A percentile compares a stretch with the other conserved stretches of the same genome.
Conservation (phyloP, 2,113 vertebrate species). For the Herpailurus yagouaroundi region DNA sequence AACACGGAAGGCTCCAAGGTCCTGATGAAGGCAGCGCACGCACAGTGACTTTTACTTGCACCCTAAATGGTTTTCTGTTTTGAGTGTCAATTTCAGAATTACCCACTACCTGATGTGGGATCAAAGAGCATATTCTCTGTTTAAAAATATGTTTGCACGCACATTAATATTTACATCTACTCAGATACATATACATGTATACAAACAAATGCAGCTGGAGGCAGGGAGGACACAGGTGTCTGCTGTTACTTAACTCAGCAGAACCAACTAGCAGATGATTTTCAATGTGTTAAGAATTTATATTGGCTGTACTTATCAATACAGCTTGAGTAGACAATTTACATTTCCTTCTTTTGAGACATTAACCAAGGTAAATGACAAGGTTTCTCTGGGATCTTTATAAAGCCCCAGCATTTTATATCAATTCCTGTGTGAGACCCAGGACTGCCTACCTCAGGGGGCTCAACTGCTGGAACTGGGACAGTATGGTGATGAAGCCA, state of each 20-base stretch:
- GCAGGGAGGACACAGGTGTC: background rate
- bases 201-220: background rate
- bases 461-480: background rate
- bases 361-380: background rate
- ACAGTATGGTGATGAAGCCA: rapidly evolving
- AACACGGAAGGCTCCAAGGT: background rate
- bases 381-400: background rate
- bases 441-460: background rate
- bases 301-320: background rate
- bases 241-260: background rate
- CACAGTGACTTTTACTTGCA: background rate
- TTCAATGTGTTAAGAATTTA: background rate
- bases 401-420: background rate
- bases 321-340: background rate
- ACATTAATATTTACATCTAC: background rate
- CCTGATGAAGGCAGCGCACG: background rate
- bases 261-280: background rate
- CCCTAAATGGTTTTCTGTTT: background rate
- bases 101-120: background rate
- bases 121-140: background rate
- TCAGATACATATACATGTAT: background rate
- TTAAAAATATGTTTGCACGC: background rate
- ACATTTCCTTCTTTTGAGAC: background rate
- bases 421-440: background rate
- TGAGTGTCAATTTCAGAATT: slow-evolving; percentile 18